These are phyloP conservation scores for Podabrus alpinus DNA, from an alignment of 2,888 invertebrate species.

Conservation along the genomic window DNA sequence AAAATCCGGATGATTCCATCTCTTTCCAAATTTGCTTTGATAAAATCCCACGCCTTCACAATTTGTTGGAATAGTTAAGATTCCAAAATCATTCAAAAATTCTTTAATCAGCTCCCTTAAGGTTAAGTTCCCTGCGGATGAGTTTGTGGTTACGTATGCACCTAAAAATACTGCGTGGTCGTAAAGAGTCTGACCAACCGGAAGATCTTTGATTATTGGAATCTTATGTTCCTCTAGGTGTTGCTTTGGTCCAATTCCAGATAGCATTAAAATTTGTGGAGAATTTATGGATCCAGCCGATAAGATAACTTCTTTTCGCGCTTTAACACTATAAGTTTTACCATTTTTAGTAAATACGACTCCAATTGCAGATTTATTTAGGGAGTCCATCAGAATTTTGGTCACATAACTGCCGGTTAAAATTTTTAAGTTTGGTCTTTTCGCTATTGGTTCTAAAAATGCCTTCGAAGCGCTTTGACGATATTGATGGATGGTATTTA, in stretches of 20 bases:
- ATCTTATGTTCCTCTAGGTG: constrained; percentile 60
- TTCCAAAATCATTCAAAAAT: constrained; percentile 32
- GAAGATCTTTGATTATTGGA: constrained; percentile 66
- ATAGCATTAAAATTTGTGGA: constrained; percentile 67
- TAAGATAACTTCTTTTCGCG: constrained; percentile 65
- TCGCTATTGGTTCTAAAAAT: constrained; percentile 68
- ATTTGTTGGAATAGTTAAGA: not conserved
- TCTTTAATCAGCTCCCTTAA: constrained; percentile 56
- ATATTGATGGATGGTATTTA: constrained; percentile 63
- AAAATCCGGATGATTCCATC: not conserved
- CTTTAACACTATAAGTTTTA: constrained; percentile 55
- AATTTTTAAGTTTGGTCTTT: constrained; percentile 58
- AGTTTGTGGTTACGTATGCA: constrained; percentile 61
- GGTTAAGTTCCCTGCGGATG: constrained; percentile 53
- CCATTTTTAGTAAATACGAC: constrained; percentile 60
- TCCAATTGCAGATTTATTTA: constrained; percentile 58
- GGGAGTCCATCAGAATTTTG: constrained; percentile 62
- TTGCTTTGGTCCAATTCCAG: constrained; percentile 66
- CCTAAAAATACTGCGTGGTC: constrained; percentile 69
- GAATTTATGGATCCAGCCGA: constrained; percentile 66
- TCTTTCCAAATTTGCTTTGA: not conserved
- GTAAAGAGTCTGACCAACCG: constrained; percentile 75
- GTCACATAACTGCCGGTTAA: constrained; percentile 60
- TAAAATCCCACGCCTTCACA: not conserved
- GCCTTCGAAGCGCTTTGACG: constrained; percentile 67